phyloP scores from a whole-genome alignment of 92 coral and sea anemone genomes.

The Micromussa lordhowensis region DNA sequence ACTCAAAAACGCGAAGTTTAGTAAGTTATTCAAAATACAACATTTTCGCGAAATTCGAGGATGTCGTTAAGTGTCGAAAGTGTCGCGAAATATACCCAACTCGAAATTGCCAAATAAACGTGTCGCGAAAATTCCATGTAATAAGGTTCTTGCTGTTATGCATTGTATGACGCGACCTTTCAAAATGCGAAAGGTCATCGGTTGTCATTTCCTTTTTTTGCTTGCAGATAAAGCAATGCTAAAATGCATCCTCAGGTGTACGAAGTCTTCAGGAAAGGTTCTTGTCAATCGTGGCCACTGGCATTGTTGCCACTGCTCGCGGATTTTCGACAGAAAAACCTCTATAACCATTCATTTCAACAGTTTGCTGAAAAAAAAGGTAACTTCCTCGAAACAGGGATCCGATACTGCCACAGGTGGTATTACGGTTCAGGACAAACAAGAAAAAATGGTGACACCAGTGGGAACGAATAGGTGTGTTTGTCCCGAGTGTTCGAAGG shows the following conservation, averaged over 20 bases:
- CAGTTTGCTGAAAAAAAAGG: slow-evolving; percentile 1
- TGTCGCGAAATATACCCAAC: too few relatives aligned
- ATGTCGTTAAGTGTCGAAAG: too few relatives aligned
- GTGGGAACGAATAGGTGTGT: not conserved
- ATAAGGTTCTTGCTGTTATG: too few relatives aligned
- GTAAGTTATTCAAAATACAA: too few relatives aligned
- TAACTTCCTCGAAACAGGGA: not conserved
- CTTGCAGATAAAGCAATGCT: slow-evolving; percentile 39
- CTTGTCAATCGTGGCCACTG: slow-evolving; percentile 45
- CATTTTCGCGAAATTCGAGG: too few relatives aligned
- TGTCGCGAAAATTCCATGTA: too few relatives aligned
- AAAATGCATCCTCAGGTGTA: slow-evolving; percentile 29
- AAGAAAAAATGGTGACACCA: not conserved
- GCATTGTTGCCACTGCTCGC: slow-evolving; percentile 46
- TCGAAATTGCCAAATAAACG: too few relatives aligned
- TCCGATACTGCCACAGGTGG: not conserved
- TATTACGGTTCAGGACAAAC: not conserved
- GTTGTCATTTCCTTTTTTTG: not conserved
- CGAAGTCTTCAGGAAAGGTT: not conserved
- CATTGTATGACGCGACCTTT: too few relatives aligned
- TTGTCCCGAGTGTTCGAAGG: slow-evolving; percentile 47
- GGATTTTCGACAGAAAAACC: slow-evolving; percentile 17
- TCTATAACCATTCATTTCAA: slow-evolving; percentile 22
- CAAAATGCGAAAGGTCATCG: too few relatives aligned
- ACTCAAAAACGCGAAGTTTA: too few relatives aligned